Base-by-base conservation (phyloP, 2,797 vertebrate genomes). In the Chelidonichthys spinosus region DNA sequence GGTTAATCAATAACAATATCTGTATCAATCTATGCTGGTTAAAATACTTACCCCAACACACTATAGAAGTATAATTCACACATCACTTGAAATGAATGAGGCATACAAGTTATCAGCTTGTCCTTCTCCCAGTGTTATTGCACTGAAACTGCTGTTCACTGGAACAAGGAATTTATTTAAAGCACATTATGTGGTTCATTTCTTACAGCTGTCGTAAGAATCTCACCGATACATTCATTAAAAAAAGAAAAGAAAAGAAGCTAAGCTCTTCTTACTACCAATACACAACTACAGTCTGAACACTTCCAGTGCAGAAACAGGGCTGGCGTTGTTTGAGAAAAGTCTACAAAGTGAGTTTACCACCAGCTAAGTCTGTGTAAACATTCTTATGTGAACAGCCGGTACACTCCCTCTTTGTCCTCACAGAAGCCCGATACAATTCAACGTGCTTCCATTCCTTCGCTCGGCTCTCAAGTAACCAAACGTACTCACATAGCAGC, bases 371-470 rank as follows among this genome's bases (percentile, higher is more conserved):
- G 82, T 79, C 78, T 90, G 75, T 84, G 90, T 86, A 93, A 93
- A 93, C 90, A 76, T 58, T 62, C 71, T 6, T 89, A 72, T 92
- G 87, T 93, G 91, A 88, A 89, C 92, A 93, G 91, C 90, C 86
- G 93, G 78, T 69, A 58, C 80, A 77, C 84, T 76, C 76, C 86
- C 54, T 46, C 40, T 69, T 68, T 61, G 69, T 72, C 40, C 76
- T 88, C 76, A 71, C 63, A 54, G 58, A 66, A 32, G 47, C 39
- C 52, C 36, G 77, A 59, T 43, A 61, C 42, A 55, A 39, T 68
- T 63, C 55, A 59, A 44, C 74, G 11, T 62, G 49, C 69, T 53
- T 73, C 70, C 72, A 7, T 37, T 50, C 56, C 50, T 72, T 78
- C 52, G 14, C 70, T 81, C 37, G 59, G 47, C 67, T 84, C 72